A percentile compares a stretch with the other conserved stretches of the same genome.
Evolutionary conservation across 2,797 vertebrate genomes (phyloP).

Genomic region (Falco novaeseelandiae): DNA sequence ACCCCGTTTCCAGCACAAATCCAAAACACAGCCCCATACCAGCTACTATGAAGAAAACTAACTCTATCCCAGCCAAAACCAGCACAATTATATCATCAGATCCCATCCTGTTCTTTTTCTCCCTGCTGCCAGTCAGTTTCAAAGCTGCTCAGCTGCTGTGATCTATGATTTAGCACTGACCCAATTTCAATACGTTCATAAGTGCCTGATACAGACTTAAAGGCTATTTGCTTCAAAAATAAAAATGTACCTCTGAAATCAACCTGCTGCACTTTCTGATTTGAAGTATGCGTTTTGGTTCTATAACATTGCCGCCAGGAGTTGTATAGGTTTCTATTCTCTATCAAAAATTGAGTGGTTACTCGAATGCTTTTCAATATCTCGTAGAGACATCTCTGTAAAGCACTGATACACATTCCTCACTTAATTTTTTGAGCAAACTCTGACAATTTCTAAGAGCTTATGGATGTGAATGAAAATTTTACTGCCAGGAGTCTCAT

Average conservation of each 20-base stretch:
- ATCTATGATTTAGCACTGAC: slow-evolving; percentile 23
- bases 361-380: background rate
- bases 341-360: background rate
- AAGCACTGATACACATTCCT: background rate
- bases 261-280: background rate
- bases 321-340: background rate
- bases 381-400: background rate
- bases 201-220: background rate
- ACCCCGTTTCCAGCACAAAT: too few relatives aligned
- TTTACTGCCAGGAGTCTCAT: background rate
- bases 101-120: slow-evolving; percentile 5
- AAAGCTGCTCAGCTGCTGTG: background rate
- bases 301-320: background rate
- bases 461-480: background rate
- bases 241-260: background rate
- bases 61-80: too few relatives aligned
- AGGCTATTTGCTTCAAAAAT: background rate
- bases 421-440: background rate
- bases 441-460: background rate
- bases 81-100: background rate
- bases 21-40: too few relatives aligned
- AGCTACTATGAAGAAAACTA: too few relatives aligned
- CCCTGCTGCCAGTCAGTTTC: background rate
- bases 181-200: background rate
- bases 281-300: background rate